Conservation (phyloP, 1,140 invertebrate species). For the Idris sp. region DNA sequence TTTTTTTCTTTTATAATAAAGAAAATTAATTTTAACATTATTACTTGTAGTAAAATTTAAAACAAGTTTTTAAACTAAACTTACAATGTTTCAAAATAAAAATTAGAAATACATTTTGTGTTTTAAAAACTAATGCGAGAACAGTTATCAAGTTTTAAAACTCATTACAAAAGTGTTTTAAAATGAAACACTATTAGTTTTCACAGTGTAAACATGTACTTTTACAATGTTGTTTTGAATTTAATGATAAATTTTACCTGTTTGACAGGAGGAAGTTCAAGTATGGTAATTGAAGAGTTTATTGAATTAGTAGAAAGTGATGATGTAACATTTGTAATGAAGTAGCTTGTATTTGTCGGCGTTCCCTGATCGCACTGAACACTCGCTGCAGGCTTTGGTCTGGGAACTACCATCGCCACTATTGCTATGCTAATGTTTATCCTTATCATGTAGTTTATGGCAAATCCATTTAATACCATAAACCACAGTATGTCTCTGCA, state of each 20-base stretch:
- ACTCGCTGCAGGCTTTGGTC: slow-evolving; percentile 55
- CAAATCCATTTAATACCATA: slow-evolving; percentile 85
- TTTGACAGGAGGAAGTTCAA: slow-evolving; percentile 1
- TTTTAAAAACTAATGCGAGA: too few species aligned
- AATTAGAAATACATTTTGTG: too few species aligned
- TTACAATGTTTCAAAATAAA: too few species aligned
- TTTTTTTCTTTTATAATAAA: too few species aligned
- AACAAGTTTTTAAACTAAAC: too few species aligned
- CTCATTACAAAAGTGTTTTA: too few species aligned
- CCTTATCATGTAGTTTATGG: slow-evolving; percentile 88
- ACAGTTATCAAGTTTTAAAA: too few species aligned
- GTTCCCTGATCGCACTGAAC: slow-evolving; percentile 58
- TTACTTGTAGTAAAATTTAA: too few species aligned
- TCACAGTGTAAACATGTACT: too few species aligned
- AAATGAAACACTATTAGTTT: too few species aligned
- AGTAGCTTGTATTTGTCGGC: slow-evolving; percentile 2
- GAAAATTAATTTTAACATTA: too few species aligned
- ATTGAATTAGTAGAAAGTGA: slow-evolving; percentile 12
- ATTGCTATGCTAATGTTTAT: slow-evolving; percentile 92
- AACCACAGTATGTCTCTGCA: slow-evolving; percentile 81
- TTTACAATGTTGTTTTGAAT: too few species aligned
- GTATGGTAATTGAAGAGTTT: slow-evolving; percentile 5
- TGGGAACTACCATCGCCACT: slow-evolving; percentile 86
- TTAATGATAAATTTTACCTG: slow-evolving; percentile 17
- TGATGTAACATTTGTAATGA: slow-evolving; percentile 7